phyloP scores from a whole-genome alignment of 35 echinoderm and acorn worm genomes.

The Apostichopus californicus region DNA sequence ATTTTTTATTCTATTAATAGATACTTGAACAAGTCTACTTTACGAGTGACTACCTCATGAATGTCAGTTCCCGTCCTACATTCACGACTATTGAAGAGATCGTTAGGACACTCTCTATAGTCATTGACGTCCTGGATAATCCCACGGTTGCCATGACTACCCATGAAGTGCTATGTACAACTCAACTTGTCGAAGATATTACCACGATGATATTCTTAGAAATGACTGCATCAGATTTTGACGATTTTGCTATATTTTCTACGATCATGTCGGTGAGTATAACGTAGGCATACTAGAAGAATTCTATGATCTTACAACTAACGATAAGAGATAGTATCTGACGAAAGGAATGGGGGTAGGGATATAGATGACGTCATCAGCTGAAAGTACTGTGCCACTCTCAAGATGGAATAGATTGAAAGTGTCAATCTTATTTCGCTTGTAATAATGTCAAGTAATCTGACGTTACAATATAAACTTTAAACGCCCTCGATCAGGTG shows the following conservation, averaged over 20 bases:
- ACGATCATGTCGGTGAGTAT: conserved; percentile 46
- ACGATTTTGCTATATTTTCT: conserved; percentile 33
- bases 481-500: too few species aligned
- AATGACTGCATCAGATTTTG: conserved; percentile 40
- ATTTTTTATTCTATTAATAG: neutral
- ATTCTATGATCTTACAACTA: too few species aligned
- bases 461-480: too few species aligned
- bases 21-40: conserved; percentile 27
- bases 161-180: conserved; percentile 34
- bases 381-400: too few species aligned
- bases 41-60: neutral
- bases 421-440: too few species aligned
- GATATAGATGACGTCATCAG: neutral
- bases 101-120: conserved; percentile 1
- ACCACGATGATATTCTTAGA: conserved; percentile 29
- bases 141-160: neutral
- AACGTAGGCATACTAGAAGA: neutral
- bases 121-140: conserved; percentile 34
- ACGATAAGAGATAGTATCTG: too few species aligned
- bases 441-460: too few species aligned
- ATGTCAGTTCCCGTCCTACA: neutral
- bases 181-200: conserved; percentile 19
- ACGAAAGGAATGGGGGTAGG: neutral
- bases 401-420: too few species aligned
- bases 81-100: conserved; percentile 31